A percentile compares a stretch with the other conserved stretches of the same genome.
Conservation (phyloP, 2,888 invertebrate genomes). For the Drosophila monieri region DNA sequence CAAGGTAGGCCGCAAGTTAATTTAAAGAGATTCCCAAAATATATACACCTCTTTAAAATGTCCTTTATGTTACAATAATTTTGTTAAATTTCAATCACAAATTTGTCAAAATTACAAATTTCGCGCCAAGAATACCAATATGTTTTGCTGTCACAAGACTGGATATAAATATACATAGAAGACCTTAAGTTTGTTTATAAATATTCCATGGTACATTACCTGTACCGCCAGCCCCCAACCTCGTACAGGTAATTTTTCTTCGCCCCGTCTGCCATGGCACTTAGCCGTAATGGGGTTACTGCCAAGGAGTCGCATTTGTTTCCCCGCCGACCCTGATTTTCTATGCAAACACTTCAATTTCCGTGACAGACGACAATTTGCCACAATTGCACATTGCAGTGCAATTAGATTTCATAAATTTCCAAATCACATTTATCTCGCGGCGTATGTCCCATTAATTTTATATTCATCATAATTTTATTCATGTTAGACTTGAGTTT, state of each 20-base stretch:
- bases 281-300: slow-evolving; percentile 61
- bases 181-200: not conserved
- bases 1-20: not conserved
- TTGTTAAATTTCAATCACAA: not conserved
- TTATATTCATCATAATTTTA: slow-evolving; percentile 67
- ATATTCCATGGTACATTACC: slow-evolving; percentile 32
- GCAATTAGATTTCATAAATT: slow-evolving; percentile 58
- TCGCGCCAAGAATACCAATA: too few relatives aligned
- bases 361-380: slow-evolving; percentile 48
- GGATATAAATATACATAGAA: not conserved
- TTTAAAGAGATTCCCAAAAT: not conserved
- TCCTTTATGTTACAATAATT: not conserved
- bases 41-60: not conserved
- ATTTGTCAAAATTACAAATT: not conserved
- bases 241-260: slow-evolving; percentile 40
- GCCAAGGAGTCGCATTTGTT: slow-evolving; percentile 40
- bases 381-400: slow-evolving; percentile 44
- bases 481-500: slow-evolving; percentile 35
- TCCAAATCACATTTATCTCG: slow-evolving; percentile 18
- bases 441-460: slow-evolving; percentile 49
- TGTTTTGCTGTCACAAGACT: slow-evolving; percentile 8
- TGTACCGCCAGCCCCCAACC: not conserved
- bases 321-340: slow-evolving; percentile 42
- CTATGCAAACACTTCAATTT: slow-evolving; percentile 40
- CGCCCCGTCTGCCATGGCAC: slow-evolving; percentile 51